A percentile compares a stretch with the other conserved stretches of the same genome.
phyloP scores from a whole-genome alignment of 1,140 invertebrate genomes.

The Pentalonia nigronervosa region DNA sequence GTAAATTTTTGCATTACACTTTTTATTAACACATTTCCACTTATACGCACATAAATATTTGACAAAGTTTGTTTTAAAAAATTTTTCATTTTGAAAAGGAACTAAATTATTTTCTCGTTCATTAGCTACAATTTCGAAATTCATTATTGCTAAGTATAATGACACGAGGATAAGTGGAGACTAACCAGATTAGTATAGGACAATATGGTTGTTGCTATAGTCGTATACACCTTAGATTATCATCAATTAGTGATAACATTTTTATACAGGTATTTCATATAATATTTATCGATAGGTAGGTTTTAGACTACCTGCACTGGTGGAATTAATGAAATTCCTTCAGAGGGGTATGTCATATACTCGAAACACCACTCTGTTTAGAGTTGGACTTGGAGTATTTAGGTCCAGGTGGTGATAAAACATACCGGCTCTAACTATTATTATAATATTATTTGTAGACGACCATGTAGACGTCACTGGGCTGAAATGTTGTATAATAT shows the following conservation, averaged over 20 bases:
- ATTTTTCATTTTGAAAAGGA: neutral
- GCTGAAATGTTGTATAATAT: neutral
- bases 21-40: neutral
- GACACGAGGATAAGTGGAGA: no score
- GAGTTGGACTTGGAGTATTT: neutral
- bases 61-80: conserved; percentile 14
- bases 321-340: neutral
- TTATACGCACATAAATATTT: conserved; percentile 15
- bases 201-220: neutral
- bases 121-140: no score
- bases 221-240: neutral
- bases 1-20: neutral
- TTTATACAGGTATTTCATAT: no score
- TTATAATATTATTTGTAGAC: neutral
- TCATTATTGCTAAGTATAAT: no score
- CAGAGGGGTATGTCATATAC: neutral
- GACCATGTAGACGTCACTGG: neutral
- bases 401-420: neutral
- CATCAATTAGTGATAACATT: neutral
- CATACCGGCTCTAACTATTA: neutral
- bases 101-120: no score
- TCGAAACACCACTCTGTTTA: neutral
- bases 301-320: neutral
- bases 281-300: no score
- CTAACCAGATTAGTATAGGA: no score